These are phyloP conservation scores for Limnodromus scolopaceus DNA, from an alignment of 2,797 vertebrate genomes.

Conservation along the genomic window DNA sequence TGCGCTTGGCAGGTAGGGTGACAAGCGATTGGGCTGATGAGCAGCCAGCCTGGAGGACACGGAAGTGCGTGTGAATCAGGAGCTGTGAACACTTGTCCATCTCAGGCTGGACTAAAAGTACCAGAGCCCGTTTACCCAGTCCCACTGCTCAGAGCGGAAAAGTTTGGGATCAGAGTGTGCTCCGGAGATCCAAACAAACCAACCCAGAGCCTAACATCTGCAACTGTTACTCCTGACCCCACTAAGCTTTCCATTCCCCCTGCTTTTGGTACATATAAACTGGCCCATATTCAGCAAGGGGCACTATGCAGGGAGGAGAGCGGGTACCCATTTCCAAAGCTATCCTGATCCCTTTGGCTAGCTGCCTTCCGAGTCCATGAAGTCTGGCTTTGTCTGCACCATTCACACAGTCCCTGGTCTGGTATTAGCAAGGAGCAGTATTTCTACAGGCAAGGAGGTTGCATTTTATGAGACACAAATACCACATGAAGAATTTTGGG, in stretches of 20 bases:
- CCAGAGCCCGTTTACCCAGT: neutral
- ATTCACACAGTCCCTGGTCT: neutral
- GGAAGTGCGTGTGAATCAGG: neutral
- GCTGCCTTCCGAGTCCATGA: neutral
- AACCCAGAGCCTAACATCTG: slow-evolving; percentile 9
- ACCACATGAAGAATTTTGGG: neutral
- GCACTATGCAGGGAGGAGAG: neutral
- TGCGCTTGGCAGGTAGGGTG: neutral
- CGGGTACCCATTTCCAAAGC: neutral
- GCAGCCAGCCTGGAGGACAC: neutral
- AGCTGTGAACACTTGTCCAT: neutral
- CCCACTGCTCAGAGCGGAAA: neutral
- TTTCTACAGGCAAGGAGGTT: neutral
- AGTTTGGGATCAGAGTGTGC: neutral
- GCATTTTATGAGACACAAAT: neutral
- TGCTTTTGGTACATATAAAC: slow-evolving; percentile 9
- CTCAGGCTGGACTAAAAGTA: neutral
- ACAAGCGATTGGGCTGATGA: neutral
- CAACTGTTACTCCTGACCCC: neutral
- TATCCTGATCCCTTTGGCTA: neutral
- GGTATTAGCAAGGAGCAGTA: neutral
- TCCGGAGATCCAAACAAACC: slow-evolving; percentile 12
- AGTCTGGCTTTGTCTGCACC: neutral
- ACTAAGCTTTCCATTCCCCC: neutral
- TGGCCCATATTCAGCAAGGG: neutral